These are phyloP conservation scores for Scomberomorus guttatus DNA, from an alignment of 2,797 vertebrate species.

Conservation along the genomic window DNA sequence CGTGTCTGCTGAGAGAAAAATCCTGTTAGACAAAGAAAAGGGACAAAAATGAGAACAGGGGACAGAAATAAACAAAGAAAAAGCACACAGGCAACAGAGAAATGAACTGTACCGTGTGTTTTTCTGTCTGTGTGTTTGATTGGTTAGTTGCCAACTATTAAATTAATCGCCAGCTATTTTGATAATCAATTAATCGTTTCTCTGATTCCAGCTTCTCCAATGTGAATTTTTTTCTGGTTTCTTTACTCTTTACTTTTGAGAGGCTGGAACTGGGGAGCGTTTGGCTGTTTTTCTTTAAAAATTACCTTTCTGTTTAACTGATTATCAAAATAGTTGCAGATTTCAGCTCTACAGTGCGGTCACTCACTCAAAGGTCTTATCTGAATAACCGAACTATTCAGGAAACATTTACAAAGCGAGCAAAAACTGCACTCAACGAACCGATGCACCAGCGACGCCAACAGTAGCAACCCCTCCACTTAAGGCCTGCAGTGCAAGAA, in stretches of 20 bases:
- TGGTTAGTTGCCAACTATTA: too few relatives aligned
- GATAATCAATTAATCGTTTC: too few relatives aligned
- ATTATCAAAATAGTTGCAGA: too few relatives aligned
- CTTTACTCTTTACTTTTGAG: too few relatives aligned
- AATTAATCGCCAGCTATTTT: too few relatives aligned
- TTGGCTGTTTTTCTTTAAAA: too few relatives aligned
- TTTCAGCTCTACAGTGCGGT: too few relatives aligned
- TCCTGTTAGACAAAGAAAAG: constrained; percentile 23
- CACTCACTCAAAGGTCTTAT: neutral
- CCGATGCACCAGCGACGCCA: too few relatives aligned
- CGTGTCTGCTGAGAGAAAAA: neutral
- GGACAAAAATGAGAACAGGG: neutral
- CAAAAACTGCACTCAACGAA: neutral
- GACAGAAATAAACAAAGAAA: constrained; percentile 8
- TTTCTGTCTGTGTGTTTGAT: constrained; percentile 8
- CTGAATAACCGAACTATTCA: neutral
- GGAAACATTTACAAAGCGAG: neutral
- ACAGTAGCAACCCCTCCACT: neutral
- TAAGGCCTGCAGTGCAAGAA: neutral
- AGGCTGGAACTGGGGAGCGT: too few relatives aligned
- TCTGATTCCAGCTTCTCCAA: too few relatives aligned
- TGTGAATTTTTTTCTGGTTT: too few relatives aligned
- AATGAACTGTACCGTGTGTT: constrained; percentile 11
- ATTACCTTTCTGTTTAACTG: too few relatives aligned
- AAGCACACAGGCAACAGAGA: constrained; percentile 18